Percentiles rank a stretch among this genome's conserved stretches.
Evolutionary conservation across 2,113 vertebrate genomes (phyloP).

Genomic region (Rhinoptilus africanus): DNA sequence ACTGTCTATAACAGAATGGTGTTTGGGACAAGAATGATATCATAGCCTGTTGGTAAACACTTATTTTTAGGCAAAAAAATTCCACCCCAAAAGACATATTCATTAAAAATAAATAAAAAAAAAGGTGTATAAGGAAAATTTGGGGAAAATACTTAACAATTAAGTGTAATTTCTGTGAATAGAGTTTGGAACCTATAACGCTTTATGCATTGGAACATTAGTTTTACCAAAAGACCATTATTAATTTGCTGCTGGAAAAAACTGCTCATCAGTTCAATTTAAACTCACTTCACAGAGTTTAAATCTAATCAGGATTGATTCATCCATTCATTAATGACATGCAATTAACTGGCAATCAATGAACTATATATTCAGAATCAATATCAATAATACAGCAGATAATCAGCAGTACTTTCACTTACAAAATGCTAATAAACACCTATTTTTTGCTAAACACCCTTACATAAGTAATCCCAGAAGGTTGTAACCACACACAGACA

Average conservation of each 20-base stretch:
- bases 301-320: background rate
- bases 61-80: background rate
- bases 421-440: background rate
- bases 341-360: conserved; percentile 8
- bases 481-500: background rate
- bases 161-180: background rate
- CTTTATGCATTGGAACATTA: background rate
- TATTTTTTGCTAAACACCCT: background rate
- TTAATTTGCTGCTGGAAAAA: background rate
- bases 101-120: background rate
- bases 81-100: background rate
- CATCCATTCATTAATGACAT: background rate
- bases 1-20: background rate
- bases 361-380: background rate
- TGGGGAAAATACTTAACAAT: background rate
- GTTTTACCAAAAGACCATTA: background rate
- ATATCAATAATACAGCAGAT: background rate
- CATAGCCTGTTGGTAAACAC: background rate
- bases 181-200: background rate
- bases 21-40: background rate
- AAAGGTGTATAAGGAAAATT: background rate
- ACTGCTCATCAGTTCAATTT: background rate
- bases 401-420: background rate
- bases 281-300: background rate
- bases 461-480: background rate